phyloP scores from a whole-genome alignment of 1,140 invertebrate genomes.

The Habropoda laboriosa region DNA sequence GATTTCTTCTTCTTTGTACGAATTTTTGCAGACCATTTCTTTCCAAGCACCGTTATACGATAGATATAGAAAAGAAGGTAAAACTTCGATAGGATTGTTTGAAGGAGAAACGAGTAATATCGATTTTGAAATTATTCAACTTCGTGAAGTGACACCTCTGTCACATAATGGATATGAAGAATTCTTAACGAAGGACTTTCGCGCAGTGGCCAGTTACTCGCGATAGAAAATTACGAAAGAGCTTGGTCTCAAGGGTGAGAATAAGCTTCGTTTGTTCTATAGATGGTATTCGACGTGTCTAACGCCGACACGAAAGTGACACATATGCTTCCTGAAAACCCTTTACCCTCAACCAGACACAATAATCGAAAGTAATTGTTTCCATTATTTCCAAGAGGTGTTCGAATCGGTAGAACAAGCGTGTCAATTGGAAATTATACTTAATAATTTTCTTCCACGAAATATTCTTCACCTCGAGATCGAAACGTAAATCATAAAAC shows the following conservation, averaged over 20 bases:
- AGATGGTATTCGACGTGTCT: conserved; percentile 7
- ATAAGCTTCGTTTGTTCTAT: conserved; percentile 23
- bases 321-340: background rate
- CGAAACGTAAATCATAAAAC: too few relatives aligned
- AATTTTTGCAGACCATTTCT: background rate
- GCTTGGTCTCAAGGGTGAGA: conserved; percentile 47
- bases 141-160: background rate
- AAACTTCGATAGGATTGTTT: background rate
- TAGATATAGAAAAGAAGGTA: background rate
- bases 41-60: background rate
- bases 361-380: too few relatives aligned
- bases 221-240: conserved; percentile 48
- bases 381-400: too few relatives aligned
- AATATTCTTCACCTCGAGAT: too few relatives aligned
- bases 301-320: background rate
- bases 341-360: background rate
- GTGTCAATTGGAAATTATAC: too few relatives aligned
- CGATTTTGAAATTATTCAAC: background rate
- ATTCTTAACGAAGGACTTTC: conserved; percentile 46
- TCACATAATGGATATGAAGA: conserved; percentile 23
- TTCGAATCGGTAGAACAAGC: too few relatives aligned
- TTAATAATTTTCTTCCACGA: too few relatives aligned
- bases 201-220: conserved; percentile 21
- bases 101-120: background rate
- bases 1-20: background rate